Conservation (phyloP, 2,113 vertebrate species). For the Trinectes maculatus region DNA sequence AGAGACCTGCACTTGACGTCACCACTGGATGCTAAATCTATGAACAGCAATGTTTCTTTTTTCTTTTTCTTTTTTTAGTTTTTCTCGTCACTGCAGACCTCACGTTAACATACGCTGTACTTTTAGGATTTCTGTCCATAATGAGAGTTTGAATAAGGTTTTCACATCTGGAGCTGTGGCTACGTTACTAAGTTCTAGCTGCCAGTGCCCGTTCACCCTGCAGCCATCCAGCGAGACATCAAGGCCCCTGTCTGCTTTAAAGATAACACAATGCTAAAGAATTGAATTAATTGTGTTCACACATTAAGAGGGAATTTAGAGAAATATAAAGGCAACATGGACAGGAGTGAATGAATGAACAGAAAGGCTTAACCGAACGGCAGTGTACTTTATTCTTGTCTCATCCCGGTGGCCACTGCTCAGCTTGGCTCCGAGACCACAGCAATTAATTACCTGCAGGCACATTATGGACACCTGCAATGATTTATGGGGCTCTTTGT, state of each 20-base stretch:
- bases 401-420: conserved; percentile 30
- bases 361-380: not conserved
- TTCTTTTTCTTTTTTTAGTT: too few relatives aligned
- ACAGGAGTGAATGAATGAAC: not conserved
- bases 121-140: too few relatives aligned
- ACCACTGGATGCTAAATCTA: not conserved
- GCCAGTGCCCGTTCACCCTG: conserved; percentile 1
- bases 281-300: not conserved
- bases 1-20: too few relatives aligned
- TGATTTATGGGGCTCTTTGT: conserved; percentile 66
- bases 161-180: too few relatives aligned
- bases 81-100: too few relatives aligned
- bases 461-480: conserved; percentile 51
- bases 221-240: not conserved
- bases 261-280: too few relatives aligned
- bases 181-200: not conserved
- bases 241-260: not conserved
- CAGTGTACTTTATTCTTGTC: conserved; percentile 10
- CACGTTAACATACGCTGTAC: too few relatives aligned
- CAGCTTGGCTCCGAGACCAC: conserved; percentile 51
- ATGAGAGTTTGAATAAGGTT: too few relatives aligned
- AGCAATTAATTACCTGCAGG: conserved; percentile 69
- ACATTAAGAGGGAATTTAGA: not conserved
- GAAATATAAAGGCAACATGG: not conserved
- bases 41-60: too few relatives aligned